Evolutionary conservation across 1,140 invertebrate genomes (phyloP), one percentile per base, ranked within the genome.

Genomic region (Oreohelix idahoensis): DNA sequence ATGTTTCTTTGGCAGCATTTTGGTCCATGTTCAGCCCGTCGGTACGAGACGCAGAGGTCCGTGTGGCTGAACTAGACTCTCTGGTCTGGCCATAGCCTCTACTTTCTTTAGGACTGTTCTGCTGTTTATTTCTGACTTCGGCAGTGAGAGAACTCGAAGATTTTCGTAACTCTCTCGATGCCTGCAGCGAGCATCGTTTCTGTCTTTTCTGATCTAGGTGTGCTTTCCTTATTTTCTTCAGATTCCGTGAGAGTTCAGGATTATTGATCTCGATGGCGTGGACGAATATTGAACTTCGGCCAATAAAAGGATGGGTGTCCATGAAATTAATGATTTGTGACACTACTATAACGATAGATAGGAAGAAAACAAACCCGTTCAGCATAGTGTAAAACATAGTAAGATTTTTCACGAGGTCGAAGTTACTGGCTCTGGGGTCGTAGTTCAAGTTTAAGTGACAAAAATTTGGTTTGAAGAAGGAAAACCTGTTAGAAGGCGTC

Each of bases 331-430:
- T 79, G 11, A 74, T 58, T 20, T 86, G 75, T 20, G 88, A 51
- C 2, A 89, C 85, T 11, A 86, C 84, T 69, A 86, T 88, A 77
- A 89, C 88, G 69, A 89, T 87, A 38, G 86, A 78, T 69, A 89
- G 78, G 35, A 88, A 86, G 84, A 89, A 90, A 49, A 84, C 85
- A 73, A 88, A 66, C 11, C 89, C 88, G 49, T 89, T 87, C 77
- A 86, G 88, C 86, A 88, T 89, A 51, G 86, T 86, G 26, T 80
- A 86, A 84, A 66, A 2, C 29, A 17, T 35, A 8, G 23, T 8
- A 15, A 66, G 8, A 1, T 11, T 29, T 35, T 66, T 66, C 5
- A 66, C 29, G 5, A 66, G 11, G 1, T 8, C 63, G 63, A 15
- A 35, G 63, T 29, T 32, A 11, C 20, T 66, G 8, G n/a, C 29